Evolutionary conservation across 2,888 invertebrate genomes (phyloP).

Genomic region (Scaptomyza flava): DNA sequence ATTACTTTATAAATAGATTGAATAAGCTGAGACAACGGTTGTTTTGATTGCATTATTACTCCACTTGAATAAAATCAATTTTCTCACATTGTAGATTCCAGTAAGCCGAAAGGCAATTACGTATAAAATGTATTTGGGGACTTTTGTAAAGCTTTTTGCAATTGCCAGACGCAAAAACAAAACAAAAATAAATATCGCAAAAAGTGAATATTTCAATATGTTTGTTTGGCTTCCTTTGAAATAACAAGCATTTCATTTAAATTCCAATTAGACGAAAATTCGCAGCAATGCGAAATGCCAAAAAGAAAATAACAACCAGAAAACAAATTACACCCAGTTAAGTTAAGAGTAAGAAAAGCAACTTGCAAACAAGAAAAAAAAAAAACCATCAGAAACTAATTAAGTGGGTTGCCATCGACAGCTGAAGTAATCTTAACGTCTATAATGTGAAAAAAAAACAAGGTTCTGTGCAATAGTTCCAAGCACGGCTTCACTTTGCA

Average conservation of each 20-base stretch:
- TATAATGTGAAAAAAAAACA: neutral
- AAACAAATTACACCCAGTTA: constrained; percentile 43
- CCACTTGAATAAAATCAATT: too few species aligned
- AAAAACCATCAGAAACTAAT: constrained; percentile 59
- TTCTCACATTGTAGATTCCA: neutral
- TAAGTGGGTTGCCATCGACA: constrained; percentile 62
- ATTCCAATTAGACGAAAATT: constrained; percentile 61
- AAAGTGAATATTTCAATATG: neutral
- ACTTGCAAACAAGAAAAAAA: neutral
- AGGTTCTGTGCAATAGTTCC: neutral
- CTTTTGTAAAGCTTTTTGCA: too few species aligned
- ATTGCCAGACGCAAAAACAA: too few species aligned
- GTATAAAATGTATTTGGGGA: constrained; percentile 3
- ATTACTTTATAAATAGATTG: too few species aligned
- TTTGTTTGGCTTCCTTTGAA: constrained; percentile 25
- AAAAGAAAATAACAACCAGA: constrained; percentile 46
- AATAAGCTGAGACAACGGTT: too few species aligned
- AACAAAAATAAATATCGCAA: too few species aligned
- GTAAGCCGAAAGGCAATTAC: neutral
- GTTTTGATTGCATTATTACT: neutral
- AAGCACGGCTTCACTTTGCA: neutral
- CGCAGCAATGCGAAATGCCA: constrained; percentile 37
- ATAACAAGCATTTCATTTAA: constrained; percentile 68
- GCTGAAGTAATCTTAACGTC: constrained; percentile 16
- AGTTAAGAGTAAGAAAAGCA: constrained; percentile 2